Evolutionary conservation across 2,888 invertebrate species (phyloP), one percentile per base, ranked within the genome.

Genomic region (Hydrotaea diabolus): DNA sequence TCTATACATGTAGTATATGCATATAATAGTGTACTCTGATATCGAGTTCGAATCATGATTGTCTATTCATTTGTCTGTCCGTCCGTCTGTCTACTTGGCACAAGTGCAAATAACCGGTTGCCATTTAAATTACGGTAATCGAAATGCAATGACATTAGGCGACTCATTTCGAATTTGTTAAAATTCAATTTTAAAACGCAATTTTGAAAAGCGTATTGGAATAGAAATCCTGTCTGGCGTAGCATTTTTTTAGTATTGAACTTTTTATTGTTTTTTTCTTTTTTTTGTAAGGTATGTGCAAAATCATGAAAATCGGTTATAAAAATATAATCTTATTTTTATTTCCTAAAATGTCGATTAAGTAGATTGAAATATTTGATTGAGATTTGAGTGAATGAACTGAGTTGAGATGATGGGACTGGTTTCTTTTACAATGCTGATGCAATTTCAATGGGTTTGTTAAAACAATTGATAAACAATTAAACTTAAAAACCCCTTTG

Each of bases 41-140:
- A 69, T 69, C 43, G 69, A 46, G 23, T 69, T 69, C 69, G 46
- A 23, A 46, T 46, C 23, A 69, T 69, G 39, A 66, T 66, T 5
- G 17, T 64, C 66, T n/a, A 3, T 26, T 13, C 13, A 1, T 7
- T 66, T 5, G 17, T 64, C 66, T n/a, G 13, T 26, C 15, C 13
- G 3, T 7, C 31, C 7, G 31, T 31, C 31, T 31, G 31, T 31
- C 31, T 26, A 19, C 43, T 69, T 19, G 46, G 43, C 69, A 69
- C 43, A 69, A 69, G 69, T 69, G 69, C 69, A 43, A 43, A 69
- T 69, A 69, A 69, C 69, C 69, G 69, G 69, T 46, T 69, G 46
- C n/a, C 69, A 69, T 69, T 46, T 69, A 69, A 69, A 69, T 69
- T 46, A 69, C 31, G 46, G 69, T 69, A 46, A 69, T 69, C 69